Conservation (phyloP, 1,140 invertebrate species). For the Condylostylus longicornis region DNA sequence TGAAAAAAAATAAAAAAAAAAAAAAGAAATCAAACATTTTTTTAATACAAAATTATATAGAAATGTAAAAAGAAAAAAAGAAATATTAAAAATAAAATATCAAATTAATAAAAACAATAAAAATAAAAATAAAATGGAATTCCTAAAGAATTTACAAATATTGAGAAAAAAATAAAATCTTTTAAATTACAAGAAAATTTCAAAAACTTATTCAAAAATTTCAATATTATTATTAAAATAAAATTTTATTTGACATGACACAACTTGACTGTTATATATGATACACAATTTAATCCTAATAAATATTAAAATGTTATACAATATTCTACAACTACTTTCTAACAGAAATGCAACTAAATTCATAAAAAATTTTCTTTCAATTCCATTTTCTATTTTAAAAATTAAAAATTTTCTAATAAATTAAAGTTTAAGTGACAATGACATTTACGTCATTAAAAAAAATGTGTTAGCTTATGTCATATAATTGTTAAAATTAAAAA, state of each 20-base stretch:
- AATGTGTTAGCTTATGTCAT: no score
- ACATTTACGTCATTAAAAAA: no score
- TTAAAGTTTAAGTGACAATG: no score
- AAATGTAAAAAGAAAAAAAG: slow-evolving; percentile 1
- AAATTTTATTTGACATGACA: slow-evolving; percentile 10
- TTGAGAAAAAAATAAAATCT: not conserved
- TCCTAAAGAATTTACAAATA: not conserved
- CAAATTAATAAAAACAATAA: slow-evolving; percentile 7
- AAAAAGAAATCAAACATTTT: slow-evolving; percentile 3
- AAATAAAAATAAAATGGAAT: slow-evolving; percentile 11
- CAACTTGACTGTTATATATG: slow-evolving; percentile 14
- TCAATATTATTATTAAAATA: slow-evolving; percentile 11
- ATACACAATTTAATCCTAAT: slow-evolving; percentile 10
- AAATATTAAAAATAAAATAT: not conserved
- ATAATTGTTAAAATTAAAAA: no score
- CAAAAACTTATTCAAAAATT: slow-evolving; percentile 1
- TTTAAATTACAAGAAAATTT: not conserved
- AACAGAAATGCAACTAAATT: slow-evolving; percentile 11
- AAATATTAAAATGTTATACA: slow-evolving; percentile 6
- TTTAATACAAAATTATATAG: not conserved
- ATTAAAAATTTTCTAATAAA: no score
- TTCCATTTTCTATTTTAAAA: no score
- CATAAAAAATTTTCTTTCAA: no score
- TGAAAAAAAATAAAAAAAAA: not conserved
- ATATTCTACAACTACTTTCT: slow-evolving; percentile 1